phyloP scores from a whole-genome alignment of 1,140 invertebrate genomes.

The Pogonomyrmex californicus region DNA sequence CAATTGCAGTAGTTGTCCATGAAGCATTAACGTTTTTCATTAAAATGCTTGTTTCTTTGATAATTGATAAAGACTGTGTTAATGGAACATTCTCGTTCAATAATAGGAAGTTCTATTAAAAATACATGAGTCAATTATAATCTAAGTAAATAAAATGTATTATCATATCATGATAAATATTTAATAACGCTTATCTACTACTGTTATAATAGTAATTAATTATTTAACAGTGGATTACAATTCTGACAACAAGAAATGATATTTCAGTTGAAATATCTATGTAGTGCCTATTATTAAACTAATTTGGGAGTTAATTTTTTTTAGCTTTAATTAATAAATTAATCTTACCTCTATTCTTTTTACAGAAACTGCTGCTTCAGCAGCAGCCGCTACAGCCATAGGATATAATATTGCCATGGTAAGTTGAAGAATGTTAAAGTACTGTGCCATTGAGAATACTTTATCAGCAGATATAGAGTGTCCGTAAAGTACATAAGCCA shows the following conservation, averaged over 20 bases:
- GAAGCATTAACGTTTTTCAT: conserved; percentile 88
- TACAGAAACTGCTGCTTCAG: conserved; percentile 90
- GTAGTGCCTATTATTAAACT: neutral
- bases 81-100: conserved; percentile 86
- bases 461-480: conserved; percentile 89
- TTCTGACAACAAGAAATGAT: neutral
- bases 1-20: conserved; percentile 88
- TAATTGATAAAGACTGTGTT: conserved; percentile 66
- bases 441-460: conserved; percentile 92
- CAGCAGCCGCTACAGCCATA: conserved; percentile 87
- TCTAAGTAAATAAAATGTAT: neutral
- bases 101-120: conserved; percentile 78
- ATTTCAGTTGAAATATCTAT: neutral
- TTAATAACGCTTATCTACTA: neutral
- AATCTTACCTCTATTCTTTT: conserved; percentile 87
- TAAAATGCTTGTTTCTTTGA: conserved; percentile 81
- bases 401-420: conserved; percentile 92
- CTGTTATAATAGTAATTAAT: neutral
- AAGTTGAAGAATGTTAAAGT: conserved; percentile 91
- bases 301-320: neutral
- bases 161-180: conserved; percentile 5
- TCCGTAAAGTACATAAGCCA: conserved; percentile 90
- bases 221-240: neutral
- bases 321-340: neutral
- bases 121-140: neutral